Evolutionary conservation across 1,140 invertebrate species (phyloP), one percentile per base, ranked within the genome.

Genomic region (Plectrocnemia conspersa): DNA sequence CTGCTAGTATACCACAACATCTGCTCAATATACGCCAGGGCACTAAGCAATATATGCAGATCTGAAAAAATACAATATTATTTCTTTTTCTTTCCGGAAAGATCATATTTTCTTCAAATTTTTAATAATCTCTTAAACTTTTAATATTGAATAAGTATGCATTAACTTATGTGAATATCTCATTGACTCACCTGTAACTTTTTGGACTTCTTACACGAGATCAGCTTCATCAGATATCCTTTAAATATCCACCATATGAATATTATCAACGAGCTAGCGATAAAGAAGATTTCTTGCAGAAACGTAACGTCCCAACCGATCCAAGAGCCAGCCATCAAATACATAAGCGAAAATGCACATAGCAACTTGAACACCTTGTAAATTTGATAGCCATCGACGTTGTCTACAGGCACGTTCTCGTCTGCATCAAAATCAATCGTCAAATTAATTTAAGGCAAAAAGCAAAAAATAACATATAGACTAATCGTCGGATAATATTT

Each of bases 1-100:
- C 58, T 60, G 86, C 82, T 38, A 91, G 68, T 73, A 80, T 85
- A 41, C 90, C 90, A 83, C 87, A 90, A 27, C 81, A 73, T 63
- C 88, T 76, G 29, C 89, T 92, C 15, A 88, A 70, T 38, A 78
- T 77, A 63, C 86, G 79, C 57, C 91, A 69, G 2, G 91, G 91
- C 41, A 93, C 69, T 42, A 81, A 78, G 60, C 79, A 79, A 64
- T 86, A 86, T 27, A 60, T 27, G 13, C 45, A 29, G 27, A 60
- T 54, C 58, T 60, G 58, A 2, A 52, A 52, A 21, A 6, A 29
- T 22, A 1, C 23, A 23, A 9, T n/a, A n/a, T n/a, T n/a, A n/a
- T n/a, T n/a, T n/a, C n/a, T n/a, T n/a, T n/a, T n/a, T n/a, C n/a
- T n/a, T n/a, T n/a, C n/a, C n/a, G n/a, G n/a, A n/a, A n/a, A n/a